Percentiles rank a stretch among this genome's conserved stretches.
These are phyloP conservation scores for Proteles cristata DNA, from an alignment of 2,113 vertebrate genomes.

Conservation along the genomic window DNA sequence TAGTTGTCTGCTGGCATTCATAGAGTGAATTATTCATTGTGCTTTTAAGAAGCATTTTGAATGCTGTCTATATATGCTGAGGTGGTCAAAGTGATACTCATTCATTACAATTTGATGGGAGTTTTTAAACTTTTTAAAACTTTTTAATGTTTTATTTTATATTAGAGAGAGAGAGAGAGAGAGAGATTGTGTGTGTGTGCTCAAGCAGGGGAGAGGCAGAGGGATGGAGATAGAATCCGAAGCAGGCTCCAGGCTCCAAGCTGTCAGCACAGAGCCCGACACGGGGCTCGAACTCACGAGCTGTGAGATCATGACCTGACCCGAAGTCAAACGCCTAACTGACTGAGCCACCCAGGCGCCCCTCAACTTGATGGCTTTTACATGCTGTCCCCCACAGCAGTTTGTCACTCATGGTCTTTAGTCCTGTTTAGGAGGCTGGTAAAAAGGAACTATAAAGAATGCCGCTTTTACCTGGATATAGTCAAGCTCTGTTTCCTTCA, in stretches of 20 bases:
- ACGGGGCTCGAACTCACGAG: too few relatives aligned
- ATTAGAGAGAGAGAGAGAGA: too few relatives aligned
- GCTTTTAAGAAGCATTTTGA: conserved; percentile 5
- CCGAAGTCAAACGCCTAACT: too few relatives aligned
- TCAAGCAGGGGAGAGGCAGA: too few relatives aligned
- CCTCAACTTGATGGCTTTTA: background rate
- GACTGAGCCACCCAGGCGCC: too few relatives aligned
- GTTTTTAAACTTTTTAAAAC: background rate
- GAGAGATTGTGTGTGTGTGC: too few relatives aligned
- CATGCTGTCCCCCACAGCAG: background rate
- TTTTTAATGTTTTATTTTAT: too few relatives aligned
- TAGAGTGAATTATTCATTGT: conserved; percentile 42
- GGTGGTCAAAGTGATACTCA: background rate
- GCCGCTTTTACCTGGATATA: background rate
- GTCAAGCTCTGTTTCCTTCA: background rate
- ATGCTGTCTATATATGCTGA: background rate
- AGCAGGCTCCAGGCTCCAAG: too few relatives aligned
- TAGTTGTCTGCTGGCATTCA: background rate
- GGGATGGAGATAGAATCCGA: too few relatives aligned
- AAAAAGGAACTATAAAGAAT: background rate
- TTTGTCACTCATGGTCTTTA: background rate
- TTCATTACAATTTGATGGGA: background rate
- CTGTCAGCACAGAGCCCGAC: too few relatives aligned
- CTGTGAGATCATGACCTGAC: too few relatives aligned
- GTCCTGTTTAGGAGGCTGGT: background rate